Base-by-base conservation (phyloP, 37 sponge, comb jelly and placozoan genomes). In the Hormiphora californensis region DNA sequence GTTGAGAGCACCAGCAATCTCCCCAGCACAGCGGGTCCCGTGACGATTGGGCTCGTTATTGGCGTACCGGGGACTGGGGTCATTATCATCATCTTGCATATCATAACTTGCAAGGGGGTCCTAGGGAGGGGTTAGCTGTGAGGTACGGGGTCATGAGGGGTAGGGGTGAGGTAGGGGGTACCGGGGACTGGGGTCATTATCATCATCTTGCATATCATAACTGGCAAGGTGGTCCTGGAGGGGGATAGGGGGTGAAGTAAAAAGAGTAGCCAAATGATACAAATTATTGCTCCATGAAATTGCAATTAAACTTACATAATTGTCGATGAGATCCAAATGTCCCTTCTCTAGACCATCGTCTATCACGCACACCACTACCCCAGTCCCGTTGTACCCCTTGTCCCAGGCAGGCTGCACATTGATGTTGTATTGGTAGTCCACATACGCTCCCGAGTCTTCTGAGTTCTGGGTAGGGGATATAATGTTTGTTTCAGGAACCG, bases 381-480 rank as follows among this genome's bases (percentile, higher is more conserved):
- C 81, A 36, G 46, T 73, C 41, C 81, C 81, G 35, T 73, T 73
- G 44, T 41, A 73, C 23, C 81, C 81, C 27, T 73, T 21, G 12
- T 73, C 81, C 81, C 81, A 73, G 43, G 23, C 81, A 1, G 81
- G 81, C 23, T 32, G 36, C 2, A 73, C 44, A 46, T 73, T 73
- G 81, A 73, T 73, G 44, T 73, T 73, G 81, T 73, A 73, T 7
- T 33, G 46, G 46, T 73, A 73, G 3, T 36, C 44, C 41, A 19
- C n/a, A 28, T 40, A 73, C 44, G 35, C 27, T 21, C 81, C 81
- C 1, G 81, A n/a, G 46, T 73, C 44, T n/a, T 32, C 32, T 9
- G 81, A 73, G 81, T 73, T 73, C 28, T 57, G 59, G 59, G 59
- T n/a, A n/a, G n/a, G n/a, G n/a, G n/a, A n/a, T n/a, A n/a, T n/a